phyloP scores from a whole-genome alignment of 2,797 vertebrate species.

The Trachurus trachurus region DNA sequence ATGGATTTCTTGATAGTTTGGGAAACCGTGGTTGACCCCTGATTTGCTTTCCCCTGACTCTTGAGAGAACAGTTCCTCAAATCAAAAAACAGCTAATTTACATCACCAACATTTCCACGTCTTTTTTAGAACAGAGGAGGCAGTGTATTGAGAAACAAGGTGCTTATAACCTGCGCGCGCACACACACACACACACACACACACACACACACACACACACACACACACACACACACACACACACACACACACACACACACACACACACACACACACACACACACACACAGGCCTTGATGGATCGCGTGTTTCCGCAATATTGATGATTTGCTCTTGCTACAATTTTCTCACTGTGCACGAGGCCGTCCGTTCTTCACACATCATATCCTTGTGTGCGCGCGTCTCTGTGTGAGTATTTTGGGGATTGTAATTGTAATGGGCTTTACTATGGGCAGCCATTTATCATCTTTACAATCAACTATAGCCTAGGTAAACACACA shows the following conservation, averaged over 20 bases:
- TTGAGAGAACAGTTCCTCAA: constrained; percentile 6
- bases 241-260: constrained; percentile 1
- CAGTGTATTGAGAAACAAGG: constrained; percentile 2
- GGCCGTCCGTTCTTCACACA: neutral
- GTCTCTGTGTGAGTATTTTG: constrained; percentile 5
- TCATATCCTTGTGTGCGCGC: neutral
- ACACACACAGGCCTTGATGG: constrained; percentile 21
- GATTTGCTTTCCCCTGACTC: neutral
- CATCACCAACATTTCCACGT: constrained; percentile 4
- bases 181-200: constrained; percentile 5
- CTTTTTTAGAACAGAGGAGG: neutral
- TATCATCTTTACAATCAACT: constrained; percentile 55
- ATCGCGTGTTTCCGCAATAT: constrained; percentile 36
- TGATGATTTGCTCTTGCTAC: constrained; percentile 23
- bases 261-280: neutral
- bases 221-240: neutral
- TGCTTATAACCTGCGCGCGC: no score
- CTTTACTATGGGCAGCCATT: constrained; percentile 33
- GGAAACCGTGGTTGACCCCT: neutral
- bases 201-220: constrained; percentile 1
- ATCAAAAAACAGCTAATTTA: constrained; percentile 6
- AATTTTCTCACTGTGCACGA: constrained; percentile 13
- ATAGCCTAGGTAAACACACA: constrained; percentile 21
- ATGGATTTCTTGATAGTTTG: constrained; percentile 4
- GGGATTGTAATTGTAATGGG: constrained; percentile 32